Evolutionary conservation across 2,888 invertebrate genomes (phyloP).

Genomic region (Keiferia lycopersicella): DNA sequence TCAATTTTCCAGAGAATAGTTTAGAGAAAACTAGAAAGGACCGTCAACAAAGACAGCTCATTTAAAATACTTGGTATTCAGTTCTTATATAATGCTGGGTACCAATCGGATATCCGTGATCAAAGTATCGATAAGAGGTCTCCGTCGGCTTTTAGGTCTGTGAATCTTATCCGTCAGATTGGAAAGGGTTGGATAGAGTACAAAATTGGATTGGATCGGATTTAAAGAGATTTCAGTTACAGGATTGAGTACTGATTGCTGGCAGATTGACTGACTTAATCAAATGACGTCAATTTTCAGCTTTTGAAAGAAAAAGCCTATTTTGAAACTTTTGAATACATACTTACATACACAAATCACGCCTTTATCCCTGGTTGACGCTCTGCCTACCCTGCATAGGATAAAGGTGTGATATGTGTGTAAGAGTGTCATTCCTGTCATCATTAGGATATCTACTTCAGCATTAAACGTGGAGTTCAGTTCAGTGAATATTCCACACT

Average conservation of each 20-base stretch:
- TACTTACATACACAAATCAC: no score
- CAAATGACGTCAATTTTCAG: background rate
- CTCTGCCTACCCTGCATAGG: no score
- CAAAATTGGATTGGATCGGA: constrained; percentile 1
- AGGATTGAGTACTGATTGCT: background rate
- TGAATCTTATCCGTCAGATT: background rate
- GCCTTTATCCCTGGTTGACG: no score
- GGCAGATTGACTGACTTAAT: background rate
- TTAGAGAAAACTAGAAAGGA: no score
- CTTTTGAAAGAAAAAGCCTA: background rate
- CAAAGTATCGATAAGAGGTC: background rate
- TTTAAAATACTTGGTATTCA: no score
- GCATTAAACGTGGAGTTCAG: no score
- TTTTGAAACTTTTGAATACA: background rate
- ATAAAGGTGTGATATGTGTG: no score
- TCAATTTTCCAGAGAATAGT: no score
- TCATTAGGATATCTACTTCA: no score
- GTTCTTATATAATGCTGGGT: background rate
- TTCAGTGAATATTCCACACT: no score
- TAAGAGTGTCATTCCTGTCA: no score
- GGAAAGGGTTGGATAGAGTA: constrained; percentile 1
- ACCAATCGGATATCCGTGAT: background rate
- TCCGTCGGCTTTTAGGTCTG: background rate
- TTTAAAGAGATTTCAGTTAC: constrained; percentile 1
- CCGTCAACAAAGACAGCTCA: no score